Evolutionary conservation across 1,140 invertebrate species (phyloP).

Genomic region (Papilio polytes): DNA sequence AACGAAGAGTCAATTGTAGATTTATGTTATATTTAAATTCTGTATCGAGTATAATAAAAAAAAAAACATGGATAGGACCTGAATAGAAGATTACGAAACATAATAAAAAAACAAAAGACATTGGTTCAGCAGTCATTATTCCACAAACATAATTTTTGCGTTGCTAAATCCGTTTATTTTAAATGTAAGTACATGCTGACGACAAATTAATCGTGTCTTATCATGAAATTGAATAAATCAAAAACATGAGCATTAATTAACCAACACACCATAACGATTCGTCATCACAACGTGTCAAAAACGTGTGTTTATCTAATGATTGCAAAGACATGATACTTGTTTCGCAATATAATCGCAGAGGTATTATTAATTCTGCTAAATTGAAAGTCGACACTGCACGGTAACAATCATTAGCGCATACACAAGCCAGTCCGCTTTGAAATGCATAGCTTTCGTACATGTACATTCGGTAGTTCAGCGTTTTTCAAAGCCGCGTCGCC

Average conservation of each 20-base stretch:
- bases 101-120: too few species aligned
- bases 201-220: neutral
- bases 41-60: too few species aligned
- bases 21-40: neutral
- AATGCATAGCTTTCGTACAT: slow-evolving; percentile 41
- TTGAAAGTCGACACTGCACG: slow-evolving; percentile 53
- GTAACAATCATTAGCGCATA: slow-evolving; percentile 26
- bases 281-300: neutral
- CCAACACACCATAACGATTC: neutral
- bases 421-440: slow-evolving; percentile 44
- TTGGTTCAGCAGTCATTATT: neutral
- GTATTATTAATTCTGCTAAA: slow-evolving; percentile 62
- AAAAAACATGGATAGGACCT: too few species aligned
- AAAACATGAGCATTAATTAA: neutral
- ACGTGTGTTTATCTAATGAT: neutral
- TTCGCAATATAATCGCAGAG: slow-evolving; percentile 40
- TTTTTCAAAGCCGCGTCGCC: slow-evolving; percentile 4
- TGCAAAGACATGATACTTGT: slow-evolving; percentile 19
- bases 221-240: neutral
- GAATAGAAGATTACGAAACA: too few species aligned
- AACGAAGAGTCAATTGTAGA: neutral
- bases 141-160: neutral
- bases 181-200: neutral
- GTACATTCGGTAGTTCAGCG: slow-evolving; percentile 17
- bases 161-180: too few species aligned